phyloP scores from a whole-genome alignment of 2,797 vertebrate species.

The Gambelia wislizenii region DNA sequence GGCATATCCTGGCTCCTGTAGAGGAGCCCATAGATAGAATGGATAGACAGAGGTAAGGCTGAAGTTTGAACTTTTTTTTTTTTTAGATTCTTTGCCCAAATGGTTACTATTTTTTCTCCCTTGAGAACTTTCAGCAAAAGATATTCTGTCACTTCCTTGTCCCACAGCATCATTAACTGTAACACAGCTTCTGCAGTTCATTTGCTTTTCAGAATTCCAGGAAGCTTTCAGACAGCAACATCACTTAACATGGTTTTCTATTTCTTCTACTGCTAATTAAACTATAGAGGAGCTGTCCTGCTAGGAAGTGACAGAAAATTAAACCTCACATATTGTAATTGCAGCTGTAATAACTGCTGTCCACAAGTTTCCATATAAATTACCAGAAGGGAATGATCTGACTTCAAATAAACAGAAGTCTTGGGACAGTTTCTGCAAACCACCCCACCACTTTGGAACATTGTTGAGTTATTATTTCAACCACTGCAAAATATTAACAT shows the following conservation, averaged over 20 bases:
- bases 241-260: constrained; percentile 48
- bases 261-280: constrained; percentile 66
- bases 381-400: constrained; percentile 48
- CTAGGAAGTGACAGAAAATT: constrained; percentile 71
- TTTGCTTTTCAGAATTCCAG: constrained; percentile 71
- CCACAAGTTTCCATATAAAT: constrained; percentile 55
- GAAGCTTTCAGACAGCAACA: constrained; percentile 70
- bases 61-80: too few relatives aligned
- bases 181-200: constrained; percentile 52
- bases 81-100: not conserved
- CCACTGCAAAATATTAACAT: constrained; percentile 54
- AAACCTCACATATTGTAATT: constrained; percentile 48
- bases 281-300: constrained; percentile 62
- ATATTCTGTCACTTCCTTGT: constrained; percentile 30
- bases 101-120: not conserved
- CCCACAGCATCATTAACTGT: constrained; percentile 68
- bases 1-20: too few relatives aligned
- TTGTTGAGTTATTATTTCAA: constrained; percentile 34
- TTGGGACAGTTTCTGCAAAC: constrained; percentile 53
- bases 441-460: constrained; percentile 57
- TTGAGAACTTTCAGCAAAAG: constrained; percentile 16
- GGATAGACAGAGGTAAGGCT: not conserved
- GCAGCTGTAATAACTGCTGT: constrained; percentile 54
- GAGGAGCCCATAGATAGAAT: too few relatives aligned
- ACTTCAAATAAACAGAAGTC: constrained; percentile 48